Conservation (phyloP, 2,888 invertebrate species). For the Tribolium freemani region DNA sequence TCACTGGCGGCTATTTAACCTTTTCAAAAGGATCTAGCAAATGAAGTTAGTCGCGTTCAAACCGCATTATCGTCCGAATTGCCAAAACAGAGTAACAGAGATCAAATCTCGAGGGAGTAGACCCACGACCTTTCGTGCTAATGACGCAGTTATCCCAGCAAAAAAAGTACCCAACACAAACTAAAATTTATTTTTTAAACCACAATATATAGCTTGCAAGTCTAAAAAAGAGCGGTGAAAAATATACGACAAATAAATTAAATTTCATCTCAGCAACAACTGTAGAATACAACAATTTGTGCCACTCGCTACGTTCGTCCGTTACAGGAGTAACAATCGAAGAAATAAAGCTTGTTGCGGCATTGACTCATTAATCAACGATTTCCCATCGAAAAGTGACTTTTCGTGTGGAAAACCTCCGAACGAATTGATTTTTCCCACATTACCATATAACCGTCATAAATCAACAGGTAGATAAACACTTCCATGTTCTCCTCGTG, state of each 20-base stretch:
- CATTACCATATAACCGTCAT: background rate
- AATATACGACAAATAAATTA: too few species aligned
- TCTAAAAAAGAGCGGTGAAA: too few species aligned
- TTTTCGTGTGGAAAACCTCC: background rate
- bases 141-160: constrained; percentile 2
- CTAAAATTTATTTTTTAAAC: too few species aligned
- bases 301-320: too few species aligned
- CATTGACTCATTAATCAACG: background rate
- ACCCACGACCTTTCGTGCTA: background rate
- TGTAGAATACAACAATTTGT: too few species aligned
- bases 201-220: too few species aligned
- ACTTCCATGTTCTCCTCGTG: background rate
- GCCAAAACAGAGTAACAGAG: constrained; percentile 4
- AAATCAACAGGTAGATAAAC: constrained; percentile 7
- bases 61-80: background rate
- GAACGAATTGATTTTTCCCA: background rate
- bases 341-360: too few species aligned
- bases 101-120: background rate
- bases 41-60: background rate
- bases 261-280: too few species aligned
- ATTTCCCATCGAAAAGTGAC: background rate
- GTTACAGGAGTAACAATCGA: too few species aligned
- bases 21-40: background rate
- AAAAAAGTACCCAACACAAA: too few species aligned
- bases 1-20: background rate